Conservation (phyloP, 2,113 vertebrate genomes). For the Platichthys flesus region DNA sequence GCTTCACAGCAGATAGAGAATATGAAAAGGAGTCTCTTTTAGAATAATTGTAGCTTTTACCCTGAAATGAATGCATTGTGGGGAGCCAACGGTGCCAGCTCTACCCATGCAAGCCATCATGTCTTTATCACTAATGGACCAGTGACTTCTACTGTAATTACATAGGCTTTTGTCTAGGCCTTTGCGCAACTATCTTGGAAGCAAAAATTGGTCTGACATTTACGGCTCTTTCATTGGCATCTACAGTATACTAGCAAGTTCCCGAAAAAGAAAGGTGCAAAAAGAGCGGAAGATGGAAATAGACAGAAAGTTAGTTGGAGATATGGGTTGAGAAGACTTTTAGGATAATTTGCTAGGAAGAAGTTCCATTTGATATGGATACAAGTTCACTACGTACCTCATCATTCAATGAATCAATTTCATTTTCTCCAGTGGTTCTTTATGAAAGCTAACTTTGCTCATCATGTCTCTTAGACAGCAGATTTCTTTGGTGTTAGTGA, state of each 20-base stretch:
- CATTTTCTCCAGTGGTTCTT: not conserved
- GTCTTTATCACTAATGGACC: constrained; percentile 79
- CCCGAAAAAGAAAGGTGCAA: constrained; percentile 12
- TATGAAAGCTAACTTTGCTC: not conserved
- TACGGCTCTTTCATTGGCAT: constrained; percentile 58
- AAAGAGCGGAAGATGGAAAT: not conserved
- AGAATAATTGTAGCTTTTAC: constrained; percentile 95
- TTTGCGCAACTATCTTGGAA: constrained; percentile 63
- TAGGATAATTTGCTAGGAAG: constrained; percentile 1
- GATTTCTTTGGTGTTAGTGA: too few relatives aligned
- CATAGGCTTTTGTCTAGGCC: constrained; percentile 70
- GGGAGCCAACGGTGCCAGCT: constrained; percentile 57
- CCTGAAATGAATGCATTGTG: constrained; percentile 91
- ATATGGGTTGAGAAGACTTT: not conserved
- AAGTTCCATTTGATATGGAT: not conserved
- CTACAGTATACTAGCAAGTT: not conserved
- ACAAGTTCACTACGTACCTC: not conserved
- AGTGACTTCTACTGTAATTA: constrained; percentile 75
- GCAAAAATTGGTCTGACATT: constrained; percentile 73
- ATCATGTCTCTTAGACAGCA: not conserved
- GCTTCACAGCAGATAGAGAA: constrained; percentile 55
- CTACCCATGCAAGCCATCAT: constrained; percentile 68
- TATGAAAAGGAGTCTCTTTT: constrained; percentile 78
- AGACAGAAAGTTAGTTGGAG: constrained; percentile 8
- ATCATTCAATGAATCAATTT: not conserved